phyloP scores from a whole-genome alignment of 2,797 vertebrate genomes.

The Oryzias dopingdopingensis region DNA sequence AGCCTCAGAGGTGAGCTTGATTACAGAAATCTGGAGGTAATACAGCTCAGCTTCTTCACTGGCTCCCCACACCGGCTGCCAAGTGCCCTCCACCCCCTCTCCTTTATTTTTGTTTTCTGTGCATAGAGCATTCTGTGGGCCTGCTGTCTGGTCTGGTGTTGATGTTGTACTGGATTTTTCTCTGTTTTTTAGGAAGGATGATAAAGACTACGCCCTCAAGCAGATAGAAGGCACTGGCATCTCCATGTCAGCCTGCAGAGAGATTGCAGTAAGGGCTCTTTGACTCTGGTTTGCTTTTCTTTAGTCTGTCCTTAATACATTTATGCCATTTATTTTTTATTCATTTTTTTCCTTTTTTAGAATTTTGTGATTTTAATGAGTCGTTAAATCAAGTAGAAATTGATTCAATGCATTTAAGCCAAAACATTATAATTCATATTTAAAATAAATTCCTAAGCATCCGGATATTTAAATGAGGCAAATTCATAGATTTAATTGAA shows the following conservation, averaged over 20 bases:
- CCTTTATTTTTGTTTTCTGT: constrained; percentile 45
- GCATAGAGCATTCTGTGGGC: constrained; percentile 47
- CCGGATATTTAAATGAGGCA: too few species aligned
- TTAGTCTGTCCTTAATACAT: constrained; percentile 18
- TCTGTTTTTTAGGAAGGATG: constrained; percentile 90
- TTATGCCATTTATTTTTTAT: not conserved
- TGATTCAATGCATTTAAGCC: too few species aligned
- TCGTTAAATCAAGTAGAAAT: too few species aligned
- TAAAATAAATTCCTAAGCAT: too few species aligned
- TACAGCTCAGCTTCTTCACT: constrained; percentile 55
- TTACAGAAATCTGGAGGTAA: constrained; percentile 73
- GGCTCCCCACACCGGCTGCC: constrained; percentile 59
- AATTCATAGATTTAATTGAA: too few species aligned
- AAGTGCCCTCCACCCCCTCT: constrained; percentile 29
- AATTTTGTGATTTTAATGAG: too few species aligned
- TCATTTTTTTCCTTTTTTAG: too few species aligned
- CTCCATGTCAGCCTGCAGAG: constrained; percentile 99
- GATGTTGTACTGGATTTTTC: constrained; percentile 59
- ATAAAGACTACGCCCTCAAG: constrained; percentile 99
- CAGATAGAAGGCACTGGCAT: constrained; percentile 99
- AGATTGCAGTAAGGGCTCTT: constrained; percentile 94
- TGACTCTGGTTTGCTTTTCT: constrained; percentile 19
- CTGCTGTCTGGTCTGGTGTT: constrained; percentile 54
- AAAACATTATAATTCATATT: too few species aligned
- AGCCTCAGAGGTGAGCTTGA: constrained; percentile 71